A percentile compares a stretch with the other conserved stretches of the same genome.
These are phyloP conservation scores for Habroteleia sp. DNA, from an alignment of 2,888 invertebrate genomes.

Conservation along the genomic window DNA sequence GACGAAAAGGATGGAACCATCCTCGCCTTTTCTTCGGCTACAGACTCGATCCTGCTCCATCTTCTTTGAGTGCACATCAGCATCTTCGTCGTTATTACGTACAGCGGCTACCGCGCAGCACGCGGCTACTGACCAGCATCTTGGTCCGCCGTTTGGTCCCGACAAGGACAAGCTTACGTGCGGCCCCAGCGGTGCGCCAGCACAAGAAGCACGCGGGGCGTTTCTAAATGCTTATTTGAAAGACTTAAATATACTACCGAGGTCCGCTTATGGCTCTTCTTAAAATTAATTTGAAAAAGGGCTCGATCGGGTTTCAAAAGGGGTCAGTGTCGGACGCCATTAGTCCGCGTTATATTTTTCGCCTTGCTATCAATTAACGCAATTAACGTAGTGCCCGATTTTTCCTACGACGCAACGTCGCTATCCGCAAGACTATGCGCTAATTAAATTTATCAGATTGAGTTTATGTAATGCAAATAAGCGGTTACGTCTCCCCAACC, in stretches of 20 bases:
- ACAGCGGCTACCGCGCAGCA: constrained; percentile 73
- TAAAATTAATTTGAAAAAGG: constrained; percentile 56
- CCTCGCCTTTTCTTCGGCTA: constrained; percentile 10
- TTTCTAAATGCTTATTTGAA: constrained; percentile 60
- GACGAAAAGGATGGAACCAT: constrained; percentile 33
- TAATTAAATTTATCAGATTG: constrained; percentile 48
- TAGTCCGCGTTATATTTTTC: constrained; percentile 36
- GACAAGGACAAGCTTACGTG: constrained; percentile 48
- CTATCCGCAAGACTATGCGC: constrained; percentile 3
- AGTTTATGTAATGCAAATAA: constrained; percentile 35
- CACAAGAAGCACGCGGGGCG: constrained; percentile 27
- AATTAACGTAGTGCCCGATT: constrained; percentile 32
- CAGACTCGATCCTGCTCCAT: constrained; percentile 28
- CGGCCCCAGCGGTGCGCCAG: not conserved
- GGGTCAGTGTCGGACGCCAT: constrained; percentile 43
- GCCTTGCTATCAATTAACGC: constrained; percentile 40
- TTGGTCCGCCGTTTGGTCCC: constrained; percentile 52
- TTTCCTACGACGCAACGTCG: not conserved
- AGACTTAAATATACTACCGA: constrained; percentile 63
- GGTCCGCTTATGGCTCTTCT: constrained; percentile 60
- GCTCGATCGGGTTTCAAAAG: constrained; percentile 33
- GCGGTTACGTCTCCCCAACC: constrained; percentile 3
- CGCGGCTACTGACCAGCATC: constrained; percentile 69
- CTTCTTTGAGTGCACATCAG: constrained; percentile 35
- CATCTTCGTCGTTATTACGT: constrained; percentile 69